Percentiles rank a stretch among this genome's conserved stretches.
Evolutionary conservation across 1,140 invertebrate genomes (phyloP).

Genomic region (Drepana arcuata): DNA sequence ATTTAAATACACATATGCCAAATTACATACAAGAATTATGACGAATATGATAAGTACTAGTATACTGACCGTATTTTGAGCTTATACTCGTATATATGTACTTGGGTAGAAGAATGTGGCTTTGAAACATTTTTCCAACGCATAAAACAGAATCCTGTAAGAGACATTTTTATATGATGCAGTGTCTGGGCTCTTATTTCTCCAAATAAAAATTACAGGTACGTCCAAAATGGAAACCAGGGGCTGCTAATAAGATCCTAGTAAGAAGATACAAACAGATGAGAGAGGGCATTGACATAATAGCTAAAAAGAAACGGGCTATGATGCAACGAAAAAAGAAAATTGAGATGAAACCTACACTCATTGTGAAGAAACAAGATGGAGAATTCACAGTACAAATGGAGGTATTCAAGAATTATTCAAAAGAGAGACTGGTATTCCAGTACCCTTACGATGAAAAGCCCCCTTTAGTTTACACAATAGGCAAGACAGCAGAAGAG

Average conservation of each 20-base stretch:
- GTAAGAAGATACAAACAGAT: conserved; percentile 46
- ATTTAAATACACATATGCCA: too few relatives aligned
- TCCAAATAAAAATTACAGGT: too few relatives aligned
- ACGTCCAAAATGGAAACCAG: conserved; percentile 52
- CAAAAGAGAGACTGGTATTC: conserved; percentile 47
- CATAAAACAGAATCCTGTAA: too few relatives aligned
- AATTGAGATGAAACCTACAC: conserved; percentile 51
- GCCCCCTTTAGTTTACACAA: conserved; percentile 47
- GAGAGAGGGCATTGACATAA: conserved; percentile 44
- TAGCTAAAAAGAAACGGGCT: conserved; percentile 57
- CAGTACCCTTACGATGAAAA: conserved; percentile 64
- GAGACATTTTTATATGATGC: too few relatives aligned
- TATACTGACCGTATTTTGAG: too few relatives aligned
- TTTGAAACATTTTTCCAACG: too few relatives aligned
- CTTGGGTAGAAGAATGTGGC: too few relatives aligned
- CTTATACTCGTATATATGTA: too few relatives aligned
- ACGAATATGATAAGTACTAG: too few relatives aligned
- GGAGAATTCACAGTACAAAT: conserved; percentile 61
- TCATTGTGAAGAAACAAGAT: conserved; percentile 48
- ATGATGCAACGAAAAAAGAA: conserved; percentile 57
- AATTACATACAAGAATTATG: too few relatives aligned
- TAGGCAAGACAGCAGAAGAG: conserved; percentile 60
- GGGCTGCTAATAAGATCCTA: conserved; percentile 46
- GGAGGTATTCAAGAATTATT: conserved; percentile 64
- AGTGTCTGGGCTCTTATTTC: too few relatives aligned